Percentiles rank a stretch among this genome's conserved stretches.
phyloP scores from a whole-genome alignment of 2,888 invertebrate genomes.

The Melanostoma scalare region DNA sequence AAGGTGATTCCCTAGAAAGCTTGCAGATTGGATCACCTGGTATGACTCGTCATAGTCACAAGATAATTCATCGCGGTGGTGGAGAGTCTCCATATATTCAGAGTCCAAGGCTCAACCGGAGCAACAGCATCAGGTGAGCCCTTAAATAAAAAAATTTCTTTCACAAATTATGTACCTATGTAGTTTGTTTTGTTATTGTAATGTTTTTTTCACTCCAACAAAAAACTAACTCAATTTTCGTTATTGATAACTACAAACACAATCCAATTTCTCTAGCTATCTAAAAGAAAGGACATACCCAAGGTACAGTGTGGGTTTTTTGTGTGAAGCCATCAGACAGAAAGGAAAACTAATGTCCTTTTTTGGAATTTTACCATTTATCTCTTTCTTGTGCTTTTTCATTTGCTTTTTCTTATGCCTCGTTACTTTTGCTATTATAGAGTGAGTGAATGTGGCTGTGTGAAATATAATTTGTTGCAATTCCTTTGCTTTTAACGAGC shows the following conservation, averaged over 20 bases:
- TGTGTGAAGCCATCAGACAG: conserved; percentile 38
- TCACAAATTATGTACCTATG: no score
- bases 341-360: conserved; percentile 49
- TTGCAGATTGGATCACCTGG: conserved; percentile 89
- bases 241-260: conserved; percentile 46
- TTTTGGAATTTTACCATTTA: conserved; percentile 28
- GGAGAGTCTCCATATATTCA: conserved; percentile 83
- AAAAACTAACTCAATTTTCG: conserved; percentile 23
- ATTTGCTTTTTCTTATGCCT: conserved; percentile 13
- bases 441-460: conserved; percentile 16
- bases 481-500: conserved; percentile 58
- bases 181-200: background rate
- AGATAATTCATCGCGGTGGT: conserved; percentile 79
- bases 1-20: conserved; percentile 94
- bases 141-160: conserved; percentile 8
- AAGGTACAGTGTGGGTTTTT: conserved; percentile 85
- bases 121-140: conserved; percentile 94
- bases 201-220: conserved; percentile 21
- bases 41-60: conserved; percentile 83
- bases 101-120: conserved; percentile 89
- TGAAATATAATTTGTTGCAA: conserved; percentile 11
- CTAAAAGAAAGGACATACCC: conserved; percentile 96
- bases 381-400: conserved; percentile 8
- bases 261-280: conserved; percentile 84
- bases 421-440: conserved; percentile 41